Evolutionary conservation across 2,797 vertebrate genomes (phyloP).

Genomic region (Mustela erminea): DNA sequence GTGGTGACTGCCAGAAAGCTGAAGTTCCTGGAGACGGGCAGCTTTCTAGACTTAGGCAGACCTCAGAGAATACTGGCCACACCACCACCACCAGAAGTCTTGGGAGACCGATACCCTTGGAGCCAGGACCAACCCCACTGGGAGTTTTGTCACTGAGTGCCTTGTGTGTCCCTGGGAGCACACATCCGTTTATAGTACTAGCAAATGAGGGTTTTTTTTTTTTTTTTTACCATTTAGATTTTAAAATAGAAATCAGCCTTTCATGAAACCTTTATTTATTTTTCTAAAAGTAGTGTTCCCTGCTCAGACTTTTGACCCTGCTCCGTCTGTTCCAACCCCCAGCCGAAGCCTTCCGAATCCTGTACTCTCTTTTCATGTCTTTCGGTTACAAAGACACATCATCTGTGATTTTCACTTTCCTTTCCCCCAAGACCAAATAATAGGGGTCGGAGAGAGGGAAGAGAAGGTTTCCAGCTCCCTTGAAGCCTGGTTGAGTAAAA

Average conservation of each 20-base stretch:
- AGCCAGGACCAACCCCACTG: neutral
- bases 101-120: neutral
- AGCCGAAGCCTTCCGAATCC: neutral
- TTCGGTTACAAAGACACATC: neutral
- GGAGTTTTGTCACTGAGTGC: neutral
- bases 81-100: neutral
- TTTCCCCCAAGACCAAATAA: slow-evolving; percentile 20
- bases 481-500: neutral
- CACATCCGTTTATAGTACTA: slow-evolving; percentile 56
- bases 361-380: neutral
- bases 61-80: neutral
- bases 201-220: slow-evolving; percentile 53
- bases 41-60: slow-evolving; percentile 41
- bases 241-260: slow-evolving; percentile 63
- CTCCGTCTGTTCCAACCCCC: neutral
- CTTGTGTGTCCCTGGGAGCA: slow-evolving; percentile 4
- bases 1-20: slow-evolving; percentile 63
- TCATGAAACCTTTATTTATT: slow-evolving; percentile 19
- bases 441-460: neutral
- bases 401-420: neutral
- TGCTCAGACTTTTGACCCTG: neutral
- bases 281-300: slow-evolving; percentile 31
- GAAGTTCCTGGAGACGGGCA: neutral
- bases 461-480: slow-evolving; percentile 19
- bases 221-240: slow-evolving; percentile 53